A percentile compares a stretch with the other conserved stretches of the same genome.
Evolutionary conservation across 2,113 vertebrate genomes (phyloP).

Genomic region (Elanus axillaris): DNA sequence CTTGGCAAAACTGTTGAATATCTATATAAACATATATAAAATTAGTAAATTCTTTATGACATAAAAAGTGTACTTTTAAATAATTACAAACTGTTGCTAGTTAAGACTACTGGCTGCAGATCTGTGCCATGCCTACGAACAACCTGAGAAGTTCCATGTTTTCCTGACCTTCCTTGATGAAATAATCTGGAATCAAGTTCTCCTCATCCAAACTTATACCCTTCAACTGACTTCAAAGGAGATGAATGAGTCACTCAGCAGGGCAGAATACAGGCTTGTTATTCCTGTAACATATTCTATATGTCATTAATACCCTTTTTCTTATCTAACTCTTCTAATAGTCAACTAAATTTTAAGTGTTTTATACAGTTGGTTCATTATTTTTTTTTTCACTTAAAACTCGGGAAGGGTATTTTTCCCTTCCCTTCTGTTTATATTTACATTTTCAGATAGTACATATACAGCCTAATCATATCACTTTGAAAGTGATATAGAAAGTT

Average conservation of each 20-base stretch:
- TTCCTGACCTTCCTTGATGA: not conserved
- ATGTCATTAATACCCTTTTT: not conserved
- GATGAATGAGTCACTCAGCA: not conserved
- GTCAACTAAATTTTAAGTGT: not conserved
- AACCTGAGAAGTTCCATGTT: not conserved
- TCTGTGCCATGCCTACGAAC: not conserved
- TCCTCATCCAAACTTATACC: not conserved
- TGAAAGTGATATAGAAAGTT: conserved; percentile 72
- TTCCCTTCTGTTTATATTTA: conserved; percentile 30
- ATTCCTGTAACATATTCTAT: not conserved
- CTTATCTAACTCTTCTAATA: conserved; percentile 6
- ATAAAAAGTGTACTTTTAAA: not conserved
- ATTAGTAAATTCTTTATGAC: not conserved
- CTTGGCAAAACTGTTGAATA: not conserved
- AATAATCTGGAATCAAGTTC: not conserved
- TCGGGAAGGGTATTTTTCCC: conserved; percentile 19
- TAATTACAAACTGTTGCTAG: not conserved
- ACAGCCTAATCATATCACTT: conserved; percentile 51
- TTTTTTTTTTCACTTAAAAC: conserved; percentile 9
- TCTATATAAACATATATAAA: not conserved
- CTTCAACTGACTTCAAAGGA: conserved; percentile 32
- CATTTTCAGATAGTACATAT: conserved; percentile 21
- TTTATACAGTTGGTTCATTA: not conserved
- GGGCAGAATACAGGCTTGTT: not conserved
- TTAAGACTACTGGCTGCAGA: not conserved